These are phyloP conservation scores for Bradypodion ventrale DNA, from an alignment of 2,797 vertebrate genomes.

Conservation along the genomic window DNA sequence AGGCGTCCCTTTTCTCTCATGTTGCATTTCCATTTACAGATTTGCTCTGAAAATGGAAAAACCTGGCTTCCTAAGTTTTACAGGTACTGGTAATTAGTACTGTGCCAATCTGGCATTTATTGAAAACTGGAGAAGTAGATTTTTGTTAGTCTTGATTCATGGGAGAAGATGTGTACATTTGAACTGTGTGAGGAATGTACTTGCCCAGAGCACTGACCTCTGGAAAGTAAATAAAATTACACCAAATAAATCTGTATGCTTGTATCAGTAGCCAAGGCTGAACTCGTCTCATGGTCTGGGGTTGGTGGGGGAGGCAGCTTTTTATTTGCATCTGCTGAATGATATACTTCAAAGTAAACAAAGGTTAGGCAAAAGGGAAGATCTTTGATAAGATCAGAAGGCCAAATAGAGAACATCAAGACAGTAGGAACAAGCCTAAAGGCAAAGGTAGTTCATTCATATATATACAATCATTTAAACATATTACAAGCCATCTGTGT, in stretches of 20 bases:
- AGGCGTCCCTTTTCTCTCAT: background rate
- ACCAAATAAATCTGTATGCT: background rate
- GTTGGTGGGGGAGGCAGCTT: background rate
- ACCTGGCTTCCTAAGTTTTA: background rate
- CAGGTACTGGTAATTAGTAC: background rate
- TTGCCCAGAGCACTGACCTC: too few relatives aligned
- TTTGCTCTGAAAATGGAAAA: background rate
- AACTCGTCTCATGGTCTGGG: background rate
- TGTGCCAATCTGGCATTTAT: background rate
- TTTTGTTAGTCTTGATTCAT: background rate
- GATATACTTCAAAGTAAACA: too few relatives aligned
- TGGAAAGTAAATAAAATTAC: too few relatives aligned
- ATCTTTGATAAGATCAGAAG: background rate
- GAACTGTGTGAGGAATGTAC: background rate
- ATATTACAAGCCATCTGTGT: background rate
- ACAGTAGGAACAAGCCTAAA: background rate
- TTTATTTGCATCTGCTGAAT: background rate
- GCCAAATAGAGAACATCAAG: background rate
- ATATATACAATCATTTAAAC: too few relatives aligned
- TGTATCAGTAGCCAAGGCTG: background rate
- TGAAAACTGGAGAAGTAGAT: background rate
- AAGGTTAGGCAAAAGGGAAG: background rate
- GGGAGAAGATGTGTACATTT: background rate
- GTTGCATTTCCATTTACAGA: background rate
- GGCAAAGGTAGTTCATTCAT: too few relatives aligned